Evolutionary conservation across 2,113 vertebrate species (phyloP), one percentile per base, ranked within the genome.

Genomic region (Lampris megalopsis): DNA sequence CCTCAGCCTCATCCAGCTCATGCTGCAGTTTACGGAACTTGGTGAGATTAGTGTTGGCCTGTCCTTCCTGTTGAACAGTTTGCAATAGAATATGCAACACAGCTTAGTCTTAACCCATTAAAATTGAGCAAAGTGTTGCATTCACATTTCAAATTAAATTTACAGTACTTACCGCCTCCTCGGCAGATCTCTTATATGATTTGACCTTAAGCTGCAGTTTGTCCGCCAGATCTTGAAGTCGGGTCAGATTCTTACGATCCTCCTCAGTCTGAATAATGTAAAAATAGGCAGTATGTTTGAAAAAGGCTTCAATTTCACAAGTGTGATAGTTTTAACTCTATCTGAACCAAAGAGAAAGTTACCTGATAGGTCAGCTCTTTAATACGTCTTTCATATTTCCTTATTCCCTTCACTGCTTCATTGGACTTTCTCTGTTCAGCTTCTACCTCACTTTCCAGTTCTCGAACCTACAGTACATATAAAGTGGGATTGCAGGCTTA

Each of bases 201-300:
- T 96, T 96, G 65, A 96, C 95, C 75, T 92, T 92, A 0, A 92
- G 81, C 63, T 92, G 91, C 13, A 92, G 68, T 66, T 92, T 96
- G 84, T 96, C 95, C 0, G 95, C 95, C 69, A 96, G 82, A 69
- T 96, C 95, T 87, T 96, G 95, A 3, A 96, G 94, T 13, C 95
- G 85, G 42, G 85, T 60, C n/a, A 96, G 80, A 80, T 96, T 96
- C 80, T 96, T 96, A 53, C 91, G 93, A 77, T 96, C 95, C 56
- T 95, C 94, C 37, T 96, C 95, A 4, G 89, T 91, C 91, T 92
- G 43, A 53, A 84, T 24, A 59, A 63, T 1, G 54, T 24, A 70
- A 36, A 35, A 58, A 8, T 1, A 2, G 43, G 36, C 56, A 1
- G 3, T 24, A 24, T 24, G 47, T 63, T n/a, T 0, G 61, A 47